phyloP scores from a whole-genome alignment of 2,888 invertebrate genomes.

The Eledona agricola region DNA sequence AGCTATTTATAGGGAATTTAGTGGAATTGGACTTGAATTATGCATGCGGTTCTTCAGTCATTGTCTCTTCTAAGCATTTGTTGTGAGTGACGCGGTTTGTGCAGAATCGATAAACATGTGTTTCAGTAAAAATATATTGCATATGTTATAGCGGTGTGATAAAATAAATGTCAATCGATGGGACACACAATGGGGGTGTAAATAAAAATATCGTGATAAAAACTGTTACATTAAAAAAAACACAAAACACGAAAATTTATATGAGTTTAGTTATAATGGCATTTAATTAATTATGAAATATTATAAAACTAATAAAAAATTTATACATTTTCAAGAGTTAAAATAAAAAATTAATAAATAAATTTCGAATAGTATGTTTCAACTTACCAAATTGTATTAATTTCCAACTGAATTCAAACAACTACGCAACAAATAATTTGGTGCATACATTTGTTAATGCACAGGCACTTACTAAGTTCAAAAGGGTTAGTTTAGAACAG shows the following conservation, averaged over 20 bases:
- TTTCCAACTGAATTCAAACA: too few species aligned
- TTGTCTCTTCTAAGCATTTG: conserved; percentile 37
- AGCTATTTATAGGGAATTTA: conserved; percentile 3
- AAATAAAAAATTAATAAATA: too few species aligned
- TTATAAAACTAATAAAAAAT: too few species aligned
- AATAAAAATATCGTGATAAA: too few species aligned
- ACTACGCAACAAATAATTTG: conserved; percentile 10
- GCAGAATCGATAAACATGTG: conserved; percentile 39
- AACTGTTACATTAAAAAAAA: too few species aligned
- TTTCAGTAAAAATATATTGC: conserved; percentile 41
- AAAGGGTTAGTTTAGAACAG: conserved; percentile 40
- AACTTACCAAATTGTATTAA: too few species aligned
- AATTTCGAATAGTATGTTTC: too few species aligned
- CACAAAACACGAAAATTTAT: too few species aligned
- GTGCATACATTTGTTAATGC: conserved; percentile 33
- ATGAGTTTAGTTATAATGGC: too few species aligned
- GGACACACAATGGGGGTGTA: conserved; percentile 15
- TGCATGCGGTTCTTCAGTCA: conserved; percentile 34
- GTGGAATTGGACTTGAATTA: conserved; percentile 25
- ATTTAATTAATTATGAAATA: too few species aligned
- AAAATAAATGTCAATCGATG: conserved; percentile 39
- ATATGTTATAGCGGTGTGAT: conserved; percentile 29
- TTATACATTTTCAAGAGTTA: too few species aligned
- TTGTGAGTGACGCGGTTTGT: conserved; percentile 40
- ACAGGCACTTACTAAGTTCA: conserved; percentile 33